A percentile compares a stretch with the other conserved stretches of the same genome.
Evolutionary conservation across 2,113 vertebrate genomes (phyloP).

Genomic region (Chlorodrepanis virens): DNA sequence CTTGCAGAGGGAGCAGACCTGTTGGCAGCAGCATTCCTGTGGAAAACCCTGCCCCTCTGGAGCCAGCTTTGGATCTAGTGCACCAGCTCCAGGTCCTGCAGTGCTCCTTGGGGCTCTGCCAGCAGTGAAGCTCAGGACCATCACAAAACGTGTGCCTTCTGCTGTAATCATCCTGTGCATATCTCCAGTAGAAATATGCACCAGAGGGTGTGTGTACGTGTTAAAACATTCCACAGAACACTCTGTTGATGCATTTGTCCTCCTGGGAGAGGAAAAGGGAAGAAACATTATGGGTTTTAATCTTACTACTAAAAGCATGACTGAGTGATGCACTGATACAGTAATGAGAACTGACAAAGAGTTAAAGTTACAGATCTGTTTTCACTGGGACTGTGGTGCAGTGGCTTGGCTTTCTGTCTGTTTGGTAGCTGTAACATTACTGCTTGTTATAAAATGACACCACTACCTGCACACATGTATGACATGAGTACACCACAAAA

Average conservation of each 20-base stretch:
- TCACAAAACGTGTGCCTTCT: neutral
- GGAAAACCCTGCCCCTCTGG: neutral
- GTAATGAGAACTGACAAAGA: neutral
- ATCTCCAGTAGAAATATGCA: neutral
- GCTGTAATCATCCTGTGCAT: neutral
- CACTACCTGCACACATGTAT: neutral
- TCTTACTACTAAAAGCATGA: neutral
- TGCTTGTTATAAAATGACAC: neutral
- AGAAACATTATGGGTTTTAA: neutral
- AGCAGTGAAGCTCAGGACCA: neutral
- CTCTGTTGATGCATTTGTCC: neutral
- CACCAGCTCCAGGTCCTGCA: neutral
- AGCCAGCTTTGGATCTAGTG: neutral
- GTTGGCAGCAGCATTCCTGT: neutral
- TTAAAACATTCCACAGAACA: neutral
- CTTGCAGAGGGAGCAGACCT: neutral
- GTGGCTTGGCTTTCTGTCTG: neutral
- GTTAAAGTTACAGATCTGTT: neutral
- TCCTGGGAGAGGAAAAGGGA: neutral
- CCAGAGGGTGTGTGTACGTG: neutral
- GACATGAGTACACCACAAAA: neutral
- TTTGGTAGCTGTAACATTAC: neutral
- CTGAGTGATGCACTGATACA: rapidly evolving
- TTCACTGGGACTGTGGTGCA: neutral
- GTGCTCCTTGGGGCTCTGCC: neutral